Evolutionary conservation across 2,888 invertebrate genomes (phyloP).

Genomic region (Gymnoscelis rufifasciata): DNA sequence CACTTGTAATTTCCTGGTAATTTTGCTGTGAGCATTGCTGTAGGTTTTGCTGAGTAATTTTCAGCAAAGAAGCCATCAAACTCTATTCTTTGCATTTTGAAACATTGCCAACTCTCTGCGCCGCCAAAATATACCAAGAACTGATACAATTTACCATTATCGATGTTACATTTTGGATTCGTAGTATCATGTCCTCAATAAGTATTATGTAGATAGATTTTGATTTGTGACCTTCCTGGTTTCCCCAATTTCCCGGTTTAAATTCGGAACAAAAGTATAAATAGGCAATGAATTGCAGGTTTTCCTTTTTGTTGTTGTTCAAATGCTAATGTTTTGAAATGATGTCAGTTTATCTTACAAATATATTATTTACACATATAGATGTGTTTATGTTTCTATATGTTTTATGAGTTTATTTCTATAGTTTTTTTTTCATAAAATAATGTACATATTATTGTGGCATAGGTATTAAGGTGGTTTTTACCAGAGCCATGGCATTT

Average conservation of each 20-base stretch:
- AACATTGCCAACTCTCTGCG: slow-evolving; percentile 33
- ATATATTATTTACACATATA: too few relatives aligned
- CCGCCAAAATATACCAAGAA: slow-evolving; percentile 9
- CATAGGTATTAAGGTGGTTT: too few relatives aligned
- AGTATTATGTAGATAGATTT: too few relatives aligned
- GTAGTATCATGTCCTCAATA: too few relatives aligned
- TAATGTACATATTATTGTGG: too few relatives aligned
- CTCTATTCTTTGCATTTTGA: slow-evolving; percentile 31
- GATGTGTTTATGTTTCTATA: too few relatives aligned
- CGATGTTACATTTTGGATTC: background rate
- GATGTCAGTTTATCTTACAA: too few relatives aligned
- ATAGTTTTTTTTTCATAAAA: too few relatives aligned
- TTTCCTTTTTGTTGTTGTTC: too few relatives aligned
- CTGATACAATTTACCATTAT: background rate
- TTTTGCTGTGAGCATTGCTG: slow-evolving; percentile 41
- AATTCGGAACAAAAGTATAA: slow-evolving; percentile 7
- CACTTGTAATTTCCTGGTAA: background rate
- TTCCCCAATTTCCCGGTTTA: background rate
- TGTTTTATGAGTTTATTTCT: too few relatives aligned
- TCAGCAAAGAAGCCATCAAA: slow-evolving; percentile 20
- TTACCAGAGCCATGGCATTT: too few relatives aligned
- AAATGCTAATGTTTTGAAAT: too few relatives aligned
- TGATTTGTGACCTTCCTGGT: background rate
- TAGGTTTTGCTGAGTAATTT: slow-evolving; percentile 50
- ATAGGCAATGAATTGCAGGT: slow-evolving; percentile 17